phyloP scores from a whole-genome alignment of 1,140 invertebrate genomes.

The Aricia agestis region DNA sequence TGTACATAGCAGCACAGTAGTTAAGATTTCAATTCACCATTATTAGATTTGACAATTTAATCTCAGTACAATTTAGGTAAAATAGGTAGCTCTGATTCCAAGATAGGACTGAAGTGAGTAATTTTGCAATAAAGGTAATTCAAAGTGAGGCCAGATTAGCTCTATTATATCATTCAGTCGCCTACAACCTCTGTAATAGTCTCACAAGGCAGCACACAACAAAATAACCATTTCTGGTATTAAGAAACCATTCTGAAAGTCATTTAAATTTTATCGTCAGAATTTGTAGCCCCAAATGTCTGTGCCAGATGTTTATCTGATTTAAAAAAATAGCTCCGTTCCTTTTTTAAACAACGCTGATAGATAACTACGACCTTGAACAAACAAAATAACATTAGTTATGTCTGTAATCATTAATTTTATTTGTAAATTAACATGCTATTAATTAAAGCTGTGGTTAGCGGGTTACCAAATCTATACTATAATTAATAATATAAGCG shows the following conservation, averaged over 20 bases:
- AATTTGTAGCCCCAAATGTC: slow-evolving; percentile 27
- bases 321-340: slow-evolving; percentile 31
- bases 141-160: neutral
- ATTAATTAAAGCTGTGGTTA: no score
- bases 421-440: no score
- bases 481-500: no score
- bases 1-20: no score
- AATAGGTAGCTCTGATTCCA: neutral
- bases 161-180: slow-evolving; percentile 30
- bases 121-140: slow-evolving; percentile 7
- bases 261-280: slow-evolving; percentile 45
- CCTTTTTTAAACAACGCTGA: slow-evolving; percentile 45
- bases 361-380: slow-evolving; percentile 61
- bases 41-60: no score
- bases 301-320: slow-evolving; percentile 34
- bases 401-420: no score
- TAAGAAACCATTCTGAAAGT: slow-evolving; percentile 37
- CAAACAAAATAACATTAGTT: slow-evolving; percentile 47
- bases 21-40: no score
- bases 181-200: slow-evolving; percentile 27
- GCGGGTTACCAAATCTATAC: no score
- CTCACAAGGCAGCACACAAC: slow-evolving; percentile 27
- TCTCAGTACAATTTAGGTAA: no score
- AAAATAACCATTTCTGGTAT: slow-evolving; percentile 37
- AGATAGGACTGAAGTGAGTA: neutral